Evolutionary conservation across 2,888 invertebrate species (phyloP).

Genomic region (Sinohyriopsis cumingii): DNA sequence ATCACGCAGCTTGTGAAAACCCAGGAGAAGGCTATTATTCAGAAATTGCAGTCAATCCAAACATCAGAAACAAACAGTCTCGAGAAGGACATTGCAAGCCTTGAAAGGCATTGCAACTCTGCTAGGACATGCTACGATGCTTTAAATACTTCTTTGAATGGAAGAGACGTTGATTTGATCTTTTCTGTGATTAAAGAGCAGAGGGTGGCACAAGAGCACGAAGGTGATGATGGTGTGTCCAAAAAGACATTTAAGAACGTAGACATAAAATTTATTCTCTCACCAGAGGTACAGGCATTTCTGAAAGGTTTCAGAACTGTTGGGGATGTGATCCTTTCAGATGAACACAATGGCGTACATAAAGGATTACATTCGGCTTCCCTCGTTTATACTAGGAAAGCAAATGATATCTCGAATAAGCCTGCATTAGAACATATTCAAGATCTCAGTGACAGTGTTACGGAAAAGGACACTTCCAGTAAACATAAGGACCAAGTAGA

Average conservation of each 20-base stretch:
- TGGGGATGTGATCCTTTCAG: constrained; percentile 33
- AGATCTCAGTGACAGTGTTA: no score
- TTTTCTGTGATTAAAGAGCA: constrained; percentile 33
- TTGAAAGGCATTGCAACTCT: constrained; percentile 20
- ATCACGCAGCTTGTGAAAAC: constrained; percentile 33
- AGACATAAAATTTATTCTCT: constrained; percentile 33
- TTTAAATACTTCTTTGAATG: constrained; percentile 19
- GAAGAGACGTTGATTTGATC: constrained; percentile 30
- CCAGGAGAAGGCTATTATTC: constrained; percentile 28
- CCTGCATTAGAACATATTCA: no score
- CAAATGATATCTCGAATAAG: no score
- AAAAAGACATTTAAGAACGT: constrained; percentile 32
- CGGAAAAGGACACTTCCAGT: no score
- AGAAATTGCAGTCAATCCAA: constrained; percentile 25
- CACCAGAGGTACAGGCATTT: constrained; percentile 34
- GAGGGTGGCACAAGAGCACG: constrained; percentile 17
- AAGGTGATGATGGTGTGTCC: constrained; percentile 18
- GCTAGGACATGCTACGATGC: constrained; percentile 13
- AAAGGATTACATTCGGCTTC: not conserved
- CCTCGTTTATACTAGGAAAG: no score
- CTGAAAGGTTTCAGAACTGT: constrained; percentile 34
- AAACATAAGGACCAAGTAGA: no score
- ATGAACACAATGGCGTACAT: constrained; percentile 13
- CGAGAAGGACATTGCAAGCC: constrained; percentile 26
- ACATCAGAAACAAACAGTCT: constrained; percentile 24